Evolutionary conservation across 2,888 invertebrate species (phyloP), one percentile per base, ranked within the genome.

Genomic region (Patella pellucida): DNA sequence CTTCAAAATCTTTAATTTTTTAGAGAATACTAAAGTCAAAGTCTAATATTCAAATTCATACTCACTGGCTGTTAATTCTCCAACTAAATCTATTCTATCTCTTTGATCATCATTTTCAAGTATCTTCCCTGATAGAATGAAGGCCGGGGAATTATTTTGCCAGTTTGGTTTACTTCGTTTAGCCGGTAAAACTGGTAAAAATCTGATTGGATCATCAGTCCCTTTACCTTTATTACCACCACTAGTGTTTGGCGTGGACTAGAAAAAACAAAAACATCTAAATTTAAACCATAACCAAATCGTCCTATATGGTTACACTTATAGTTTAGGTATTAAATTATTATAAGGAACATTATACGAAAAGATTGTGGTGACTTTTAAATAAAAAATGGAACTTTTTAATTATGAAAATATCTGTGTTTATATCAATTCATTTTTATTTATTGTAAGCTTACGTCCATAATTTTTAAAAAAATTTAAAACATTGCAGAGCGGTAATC

Each of bases 141-240:
- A 90, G n/a, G 86, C 80, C 12, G 91, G 90, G 52, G 85, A 88
- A 73, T 87, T 88, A 56, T 85, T 81, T 73, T 88, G 87, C 91
- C 91, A 91, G 74, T 85, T 84, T 69, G 90, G 91, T 81, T 91
- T 91, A 52, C 82, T 77, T 70, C 90, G 84, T 76, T 88, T 89
- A 27, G 87, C 84, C 41, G 91, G 90, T n/a, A 91, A 81, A 23
- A 87, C 87, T 11, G 91, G 91, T 50, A 91, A 84, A 79, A 90
- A 90, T 62, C 85, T 82, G n/a, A 88, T 86, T 9, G 89, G 89
- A 76, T 90, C 90, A 82, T 87, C 84, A 69, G 89, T 89, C 3
- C 86, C 86, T 74, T 90, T 90, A 50, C 90, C 90, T 79, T 88
- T 89, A 76, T 85, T 88, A 62, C 82, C 82, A 19, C 85, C 83